Evolutionary conservation across 2,113 vertebrate genomes (phyloP).

Genomic region (Agapornis roseicollis): DNA sequence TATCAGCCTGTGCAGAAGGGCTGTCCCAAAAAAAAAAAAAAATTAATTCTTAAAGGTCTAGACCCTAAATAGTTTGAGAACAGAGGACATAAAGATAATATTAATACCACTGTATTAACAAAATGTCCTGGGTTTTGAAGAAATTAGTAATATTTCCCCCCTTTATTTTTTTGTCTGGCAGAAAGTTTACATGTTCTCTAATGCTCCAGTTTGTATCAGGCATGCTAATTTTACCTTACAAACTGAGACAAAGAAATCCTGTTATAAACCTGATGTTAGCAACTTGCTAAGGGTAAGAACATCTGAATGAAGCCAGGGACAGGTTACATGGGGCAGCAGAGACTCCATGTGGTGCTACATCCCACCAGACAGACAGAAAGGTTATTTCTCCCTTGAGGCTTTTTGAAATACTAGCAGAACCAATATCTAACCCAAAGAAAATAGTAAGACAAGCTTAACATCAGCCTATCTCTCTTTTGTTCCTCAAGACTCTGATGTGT

Average conservation of each 20-base stretch:
- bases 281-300: background rate
- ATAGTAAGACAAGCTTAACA: background rate
- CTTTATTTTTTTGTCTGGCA: background rate
- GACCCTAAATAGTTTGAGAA: background rate
- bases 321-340: background rate
- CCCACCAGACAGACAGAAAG: background rate
- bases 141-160: background rate
- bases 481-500: background rate
- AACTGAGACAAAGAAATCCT: background rate
- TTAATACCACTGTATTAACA: background rate
- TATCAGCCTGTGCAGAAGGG: background rate
- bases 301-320: rapidly evolving
- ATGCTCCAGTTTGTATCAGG: background rate
- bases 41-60: background rate
- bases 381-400: background rate
- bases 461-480: background rate
- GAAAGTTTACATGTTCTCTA: background rate
- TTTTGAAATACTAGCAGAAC: background rate
- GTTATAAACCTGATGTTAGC: background rate
- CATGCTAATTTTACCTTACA: background rate
- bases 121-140: background rate
- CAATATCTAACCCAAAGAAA: background rate
- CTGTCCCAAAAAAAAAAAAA: background rate
- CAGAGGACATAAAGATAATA: background rate
- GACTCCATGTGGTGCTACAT: rapidly evolving